phyloP scores from a whole-genome alignment of 2,888 invertebrate genomes.

The Anoncus sp. region DNA sequence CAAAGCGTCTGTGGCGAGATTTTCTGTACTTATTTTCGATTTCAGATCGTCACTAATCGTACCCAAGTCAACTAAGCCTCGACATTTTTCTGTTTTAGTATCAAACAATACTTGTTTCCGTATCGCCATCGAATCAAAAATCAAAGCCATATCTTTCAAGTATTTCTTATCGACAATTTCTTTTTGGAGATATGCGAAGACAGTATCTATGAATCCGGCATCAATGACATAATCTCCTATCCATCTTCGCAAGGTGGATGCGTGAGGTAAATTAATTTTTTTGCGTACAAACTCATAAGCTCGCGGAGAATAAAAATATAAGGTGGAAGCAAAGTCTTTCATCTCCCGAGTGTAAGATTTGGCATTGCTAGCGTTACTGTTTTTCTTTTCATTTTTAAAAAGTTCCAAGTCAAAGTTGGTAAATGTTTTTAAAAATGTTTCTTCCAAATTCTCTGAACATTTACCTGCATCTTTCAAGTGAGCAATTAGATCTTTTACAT shows the following conservation, averaged over 20 bases:
- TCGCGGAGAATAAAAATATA: slow-evolving; percentile 49
- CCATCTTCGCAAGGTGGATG: slow-evolving; percentile 37
- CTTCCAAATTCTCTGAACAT: slow-evolving; percentile 31
- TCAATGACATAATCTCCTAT: slow-evolving; percentile 24
- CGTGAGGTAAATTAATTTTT: slow-evolving; percentile 33
- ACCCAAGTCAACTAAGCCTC: slow-evolving; percentile 34
- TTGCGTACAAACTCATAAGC: slow-evolving; percentile 31
- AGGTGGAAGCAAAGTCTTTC: slow-evolving; percentile 49
- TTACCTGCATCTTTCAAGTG: slow-evolving; percentile 16
- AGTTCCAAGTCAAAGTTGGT: slow-evolving; percentile 34
- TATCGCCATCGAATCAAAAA: slow-evolving; percentile 45
- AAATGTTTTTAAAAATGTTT: slow-evolving; percentile 18
- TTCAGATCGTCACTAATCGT: slow-evolving; percentile 1
- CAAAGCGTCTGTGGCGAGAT: slow-evolving; percentile 33
- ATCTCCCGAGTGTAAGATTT: slow-evolving; percentile 30
- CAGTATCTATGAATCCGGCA: slow-evolving; percentile 33
- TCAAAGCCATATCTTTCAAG: slow-evolving; percentile 36
- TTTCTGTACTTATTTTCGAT: slow-evolving; percentile 1
- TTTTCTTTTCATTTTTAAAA: slow-evolving; percentile 32
- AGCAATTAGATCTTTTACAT: slow-evolving; percentile 5
- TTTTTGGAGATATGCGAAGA: slow-evolving; percentile 33
- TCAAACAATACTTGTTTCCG: slow-evolving; percentile 14
- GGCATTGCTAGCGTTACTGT: slow-evolving; percentile 7
- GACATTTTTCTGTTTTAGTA: slow-evolving; percentile 31
- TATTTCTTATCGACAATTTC: slow-evolving; percentile 5